These are phyloP conservation scores for Anodontia alba DNA, from an alignment of 2,888 invertebrate species.

Conservation along the genomic window DNA sequence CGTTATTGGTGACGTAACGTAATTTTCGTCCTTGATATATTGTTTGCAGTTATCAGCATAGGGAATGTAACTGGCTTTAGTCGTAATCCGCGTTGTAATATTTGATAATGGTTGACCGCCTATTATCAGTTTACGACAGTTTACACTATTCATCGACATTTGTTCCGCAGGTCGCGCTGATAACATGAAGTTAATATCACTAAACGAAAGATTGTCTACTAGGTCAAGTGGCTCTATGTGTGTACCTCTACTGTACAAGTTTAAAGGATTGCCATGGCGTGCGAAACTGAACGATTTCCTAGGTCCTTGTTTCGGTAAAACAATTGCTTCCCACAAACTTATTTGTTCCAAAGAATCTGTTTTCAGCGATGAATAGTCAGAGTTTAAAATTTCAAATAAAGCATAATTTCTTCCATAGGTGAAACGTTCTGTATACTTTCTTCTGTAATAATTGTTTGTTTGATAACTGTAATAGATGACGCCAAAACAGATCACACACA, in stretches of 20 bases:
- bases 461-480: too few relatives aligned
- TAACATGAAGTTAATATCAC: background rate
- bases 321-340: background rate
- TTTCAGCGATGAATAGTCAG: too few relatives aligned
- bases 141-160: background rate
- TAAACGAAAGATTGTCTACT: background rate
- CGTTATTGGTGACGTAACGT: slow-evolving; percentile 47
- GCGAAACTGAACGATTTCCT: slow-evolving; percentile 14
- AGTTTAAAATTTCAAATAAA: too few relatives aligned
- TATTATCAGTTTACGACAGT: background rate
- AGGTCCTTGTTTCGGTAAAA: background rate
- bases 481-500: too few relatives aligned
- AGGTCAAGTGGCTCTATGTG: background rate
- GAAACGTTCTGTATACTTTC: too few relatives aligned
- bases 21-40: slow-evolving; percentile 45
- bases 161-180: too few relatives aligned
- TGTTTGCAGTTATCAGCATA: slow-evolving; percentile 47
- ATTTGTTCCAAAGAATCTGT: background rate
- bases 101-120: background rate
- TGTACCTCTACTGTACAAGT: background rate
- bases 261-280: background rate
- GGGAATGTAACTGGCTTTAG: background rate
- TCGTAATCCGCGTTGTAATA: background rate
- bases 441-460: too few relatives aligned
- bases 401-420: too few relatives aligned